These are phyloP conservation scores for Drosophila subsilvestris DNA, from an alignment of 2,888 invertebrate species.

Conservation along the genomic window DNA sequence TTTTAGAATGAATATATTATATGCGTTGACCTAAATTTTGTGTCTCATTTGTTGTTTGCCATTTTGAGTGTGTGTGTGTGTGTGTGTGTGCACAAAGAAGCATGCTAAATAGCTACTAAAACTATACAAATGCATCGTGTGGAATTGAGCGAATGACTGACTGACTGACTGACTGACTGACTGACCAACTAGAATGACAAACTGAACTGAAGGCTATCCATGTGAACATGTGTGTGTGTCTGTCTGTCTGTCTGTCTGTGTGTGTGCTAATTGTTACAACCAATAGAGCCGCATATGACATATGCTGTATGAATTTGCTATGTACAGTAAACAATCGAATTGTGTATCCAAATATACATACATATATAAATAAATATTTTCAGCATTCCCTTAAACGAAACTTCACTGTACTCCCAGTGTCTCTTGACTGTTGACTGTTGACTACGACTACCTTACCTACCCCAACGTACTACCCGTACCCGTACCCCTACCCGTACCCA, in stretches of 20 bases:
- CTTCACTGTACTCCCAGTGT: neutral
- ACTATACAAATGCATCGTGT: constrained; percentile 34
- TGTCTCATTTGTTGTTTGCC: constrained; percentile 66
- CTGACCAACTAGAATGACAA: constrained; percentile 36
- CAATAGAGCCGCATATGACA: constrained; percentile 10
- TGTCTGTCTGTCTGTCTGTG: constrained; percentile 24
- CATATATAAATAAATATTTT: neutral
- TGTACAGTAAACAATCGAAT: neutral
- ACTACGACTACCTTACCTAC: constrained; percentile 8
- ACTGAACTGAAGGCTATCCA: constrained; percentile 23
- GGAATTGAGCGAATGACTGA: constrained; percentile 23
- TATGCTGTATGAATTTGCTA: constrained; percentile 10
- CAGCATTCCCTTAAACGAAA: neutral
- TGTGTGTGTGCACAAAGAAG: constrained; percentile 71
- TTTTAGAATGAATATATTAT: constrained; percentile 77
- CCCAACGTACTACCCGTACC: constrained; percentile 5
- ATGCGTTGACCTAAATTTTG: constrained; percentile 80
- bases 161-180: constrained; percentile 19
- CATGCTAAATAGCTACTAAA: constrained; percentile 78
- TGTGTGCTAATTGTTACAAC: constrained; percentile 54
- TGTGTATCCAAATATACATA: neutral
- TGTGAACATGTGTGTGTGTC: neutral
- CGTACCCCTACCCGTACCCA: too few relatives aligned
- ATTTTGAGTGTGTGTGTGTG: constrained; percentile 49
- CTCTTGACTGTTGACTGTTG: neutral